Evolutionary conservation across 2,888 invertebrate species (phyloP).

Genomic region (Zeuzera pyrina): DNA sequence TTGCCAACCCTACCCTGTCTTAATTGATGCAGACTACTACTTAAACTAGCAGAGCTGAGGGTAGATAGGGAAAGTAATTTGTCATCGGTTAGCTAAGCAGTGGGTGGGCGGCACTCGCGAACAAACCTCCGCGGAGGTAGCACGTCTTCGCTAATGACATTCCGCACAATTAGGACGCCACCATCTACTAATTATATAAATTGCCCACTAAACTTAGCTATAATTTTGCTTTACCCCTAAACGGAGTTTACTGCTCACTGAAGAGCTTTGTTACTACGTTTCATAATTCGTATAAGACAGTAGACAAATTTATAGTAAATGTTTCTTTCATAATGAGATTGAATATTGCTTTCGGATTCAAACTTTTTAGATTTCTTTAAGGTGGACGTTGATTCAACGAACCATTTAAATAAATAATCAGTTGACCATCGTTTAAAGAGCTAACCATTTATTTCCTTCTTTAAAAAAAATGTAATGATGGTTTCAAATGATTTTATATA

Average conservation of each 20-base stretch:
- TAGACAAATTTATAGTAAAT: too few species aligned
- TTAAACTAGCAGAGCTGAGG: conserved; percentile 46
- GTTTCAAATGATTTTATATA: too few species aligned
- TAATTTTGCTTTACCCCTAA: conserved; percentile 42
- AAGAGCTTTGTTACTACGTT: conserved; percentile 6
- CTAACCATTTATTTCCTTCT: too few species aligned
- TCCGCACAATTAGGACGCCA: conserved; percentile 65
- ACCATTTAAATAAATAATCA: too few species aligned
- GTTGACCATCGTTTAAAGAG: background rate
- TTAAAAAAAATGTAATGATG: too few species aligned
- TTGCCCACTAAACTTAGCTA: conserved; percentile 64
- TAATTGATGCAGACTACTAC: conserved; percentile 67
- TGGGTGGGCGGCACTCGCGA: conserved; percentile 21
- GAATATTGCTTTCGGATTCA: background rate
- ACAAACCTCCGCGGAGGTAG: conserved; percentile 36
- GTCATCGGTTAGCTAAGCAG: conserved; percentile 68
- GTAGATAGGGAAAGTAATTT: conserved; percentile 63
- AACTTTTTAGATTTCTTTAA: background rate
- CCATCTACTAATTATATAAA: conserved; percentile 69
- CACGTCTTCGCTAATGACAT: conserved; percentile 64
- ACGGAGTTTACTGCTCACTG: conserved; percentile 2
- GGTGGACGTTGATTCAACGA: too few species aligned
- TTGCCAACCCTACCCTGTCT: conserved; percentile 62
- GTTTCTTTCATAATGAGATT: too few species aligned
- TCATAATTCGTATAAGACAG: too few species aligned